Evolutionary conservation across 2,888 invertebrate genomes (phyloP).

Genomic region (Tachina lurida): DNA sequence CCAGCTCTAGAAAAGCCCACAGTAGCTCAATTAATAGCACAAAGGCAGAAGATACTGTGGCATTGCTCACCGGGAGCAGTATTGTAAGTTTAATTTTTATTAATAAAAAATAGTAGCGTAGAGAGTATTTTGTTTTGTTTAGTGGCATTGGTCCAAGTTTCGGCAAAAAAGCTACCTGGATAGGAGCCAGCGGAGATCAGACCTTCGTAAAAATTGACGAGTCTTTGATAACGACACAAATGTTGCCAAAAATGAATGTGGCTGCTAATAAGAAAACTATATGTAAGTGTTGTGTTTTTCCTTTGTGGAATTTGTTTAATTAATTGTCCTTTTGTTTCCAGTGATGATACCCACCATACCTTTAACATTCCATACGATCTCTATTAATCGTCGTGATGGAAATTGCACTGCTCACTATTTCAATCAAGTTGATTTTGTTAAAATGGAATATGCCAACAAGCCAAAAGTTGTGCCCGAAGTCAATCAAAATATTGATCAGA

Average conservation of each 20-base stretch:
- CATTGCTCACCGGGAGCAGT: constrained; percentile 82
- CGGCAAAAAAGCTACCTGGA: constrained; percentile 95
- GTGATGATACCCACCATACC: constrained; percentile 92
- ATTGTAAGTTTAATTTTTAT: constrained; percentile 77
- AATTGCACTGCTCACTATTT: constrained; percentile 92
- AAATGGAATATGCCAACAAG: constrained; percentile 86
- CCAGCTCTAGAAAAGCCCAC: constrained; percentile 75
- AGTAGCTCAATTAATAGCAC: constrained; percentile 77
- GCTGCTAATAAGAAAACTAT: constrained; percentile 94
- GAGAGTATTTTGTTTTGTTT: constrained; percentile 71
- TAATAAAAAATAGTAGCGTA: neutral
- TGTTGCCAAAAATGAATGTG: constrained; percentile 93
- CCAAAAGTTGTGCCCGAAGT: constrained; percentile 78
- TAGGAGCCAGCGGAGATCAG: constrained; percentile 97
- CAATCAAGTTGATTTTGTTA: constrained; percentile 93
- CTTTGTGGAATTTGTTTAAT: neutral
- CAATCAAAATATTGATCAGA: constrained; percentile 80
- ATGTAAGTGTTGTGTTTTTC: constrained; percentile 85
- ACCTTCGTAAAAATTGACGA: constrained; percentile 97
- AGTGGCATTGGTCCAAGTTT: constrained; percentile 90
- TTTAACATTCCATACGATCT: constrained; percentile 92
- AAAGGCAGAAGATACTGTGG: constrained; percentile 82
- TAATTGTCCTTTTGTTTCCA: constrained; percentile 81
- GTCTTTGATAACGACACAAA: constrained; percentile 94
- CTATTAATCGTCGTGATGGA: constrained; percentile 95